Conservation (phyloP, 2,113 vertebrate species). For the Catharus minimus region DNA sequence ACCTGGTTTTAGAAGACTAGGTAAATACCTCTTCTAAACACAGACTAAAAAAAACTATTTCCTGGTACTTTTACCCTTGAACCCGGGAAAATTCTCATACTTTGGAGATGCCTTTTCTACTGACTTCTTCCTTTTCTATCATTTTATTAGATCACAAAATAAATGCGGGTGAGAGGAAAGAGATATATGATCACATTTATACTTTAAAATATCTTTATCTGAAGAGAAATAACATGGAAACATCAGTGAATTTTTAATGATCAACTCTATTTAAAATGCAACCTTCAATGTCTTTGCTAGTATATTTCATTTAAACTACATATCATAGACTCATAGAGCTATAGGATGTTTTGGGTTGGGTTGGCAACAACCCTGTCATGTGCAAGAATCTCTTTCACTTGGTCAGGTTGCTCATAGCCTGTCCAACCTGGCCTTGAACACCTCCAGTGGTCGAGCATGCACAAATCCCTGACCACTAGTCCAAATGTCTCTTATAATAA, state of each 20-base stretch:
- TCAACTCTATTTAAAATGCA: background rate
- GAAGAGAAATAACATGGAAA: background rate
- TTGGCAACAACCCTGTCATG: background rate
- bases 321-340: background rate
- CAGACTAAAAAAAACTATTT: background rate
- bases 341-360: background rate
- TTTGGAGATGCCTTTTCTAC: background rate
- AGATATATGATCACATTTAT: background rate
- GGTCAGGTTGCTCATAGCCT: background rate
- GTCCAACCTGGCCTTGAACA: background rate
- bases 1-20: background rate
- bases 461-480: background rate
- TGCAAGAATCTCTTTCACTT: background rate
- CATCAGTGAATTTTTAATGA: background rate
- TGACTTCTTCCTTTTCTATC: background rate
- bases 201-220: background rate
- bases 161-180: fast-evolving
- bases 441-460: background rate
- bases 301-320: background rate
- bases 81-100: background rate
- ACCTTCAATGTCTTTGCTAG: background rate
- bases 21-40: background rate
- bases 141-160: background rate
- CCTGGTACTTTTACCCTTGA: background rate
- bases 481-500: background rate